A percentile compares a stretch with the other conserved stretches of the same genome.
These are phyloP conservation scores for Pristionchus pacificus DNA, from an alignment of 1,140 invertebrate genomes.

Conservation along the genomic window DNA sequence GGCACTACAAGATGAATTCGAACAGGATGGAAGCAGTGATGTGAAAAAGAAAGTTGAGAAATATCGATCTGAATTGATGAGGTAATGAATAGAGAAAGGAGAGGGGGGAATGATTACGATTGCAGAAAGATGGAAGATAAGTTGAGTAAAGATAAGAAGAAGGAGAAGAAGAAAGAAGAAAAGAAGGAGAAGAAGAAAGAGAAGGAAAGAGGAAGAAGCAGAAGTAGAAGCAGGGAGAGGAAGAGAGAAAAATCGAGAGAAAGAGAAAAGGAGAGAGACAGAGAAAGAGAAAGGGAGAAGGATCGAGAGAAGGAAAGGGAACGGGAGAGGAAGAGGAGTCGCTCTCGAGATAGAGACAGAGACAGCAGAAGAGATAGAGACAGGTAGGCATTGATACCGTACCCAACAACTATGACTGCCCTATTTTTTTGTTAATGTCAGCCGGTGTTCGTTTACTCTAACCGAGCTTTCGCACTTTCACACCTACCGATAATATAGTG, in stretches of 20 bases:
- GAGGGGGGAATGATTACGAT: slow-evolving; percentile 8
- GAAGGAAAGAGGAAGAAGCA: slow-evolving; percentile 7
- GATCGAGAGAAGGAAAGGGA: slow-evolving; percentile 10
- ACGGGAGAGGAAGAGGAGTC: slow-evolving; percentile 10
- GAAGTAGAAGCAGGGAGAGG: neutral
- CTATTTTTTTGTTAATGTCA: no score
- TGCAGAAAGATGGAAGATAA: slow-evolving; percentile 8
- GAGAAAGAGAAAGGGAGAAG: neutral
- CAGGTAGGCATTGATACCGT: slow-evolving; percentile 12
- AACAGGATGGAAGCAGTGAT: slow-evolving; percentile 33
- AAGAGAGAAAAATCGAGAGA: slow-evolving; percentile 1
- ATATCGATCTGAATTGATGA: neutral
- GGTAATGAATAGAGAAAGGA: neutral
- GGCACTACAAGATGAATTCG: slow-evolving; percentile 51
- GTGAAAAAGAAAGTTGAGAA: slow-evolving; percentile 14
- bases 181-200: slow-evolving; percentile 24
- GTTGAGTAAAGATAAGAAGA: slow-evolving; percentile 9
- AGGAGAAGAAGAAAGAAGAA: slow-evolving; percentile 15
- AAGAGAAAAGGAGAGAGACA: slow-evolving; percentile 3
- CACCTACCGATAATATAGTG: no score
- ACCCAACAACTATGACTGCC: no score
- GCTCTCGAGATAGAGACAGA: slow-evolving; percentile 1
- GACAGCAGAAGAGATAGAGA: slow-evolving; percentile 10
- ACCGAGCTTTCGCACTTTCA: no score
- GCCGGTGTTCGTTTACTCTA: no score